These are phyloP conservation scores for Hyla sarda DNA, from an alignment of 2,113 vertebrate genomes.

Conservation along the genomic window DNA sequence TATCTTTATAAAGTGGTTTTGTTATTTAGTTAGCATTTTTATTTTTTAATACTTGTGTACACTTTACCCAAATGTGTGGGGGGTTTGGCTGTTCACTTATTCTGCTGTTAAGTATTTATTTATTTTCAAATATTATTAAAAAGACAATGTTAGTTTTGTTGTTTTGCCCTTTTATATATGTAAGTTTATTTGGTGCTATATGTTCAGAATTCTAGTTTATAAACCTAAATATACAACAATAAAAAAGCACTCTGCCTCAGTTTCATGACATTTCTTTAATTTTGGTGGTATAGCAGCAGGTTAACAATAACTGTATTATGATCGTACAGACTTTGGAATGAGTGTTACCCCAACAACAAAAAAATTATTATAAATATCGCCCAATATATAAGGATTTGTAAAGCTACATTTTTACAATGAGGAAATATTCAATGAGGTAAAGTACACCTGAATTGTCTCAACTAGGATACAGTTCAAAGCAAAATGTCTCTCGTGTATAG, in stretches of 20 bases:
- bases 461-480: background rate
- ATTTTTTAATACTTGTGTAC: background rate
- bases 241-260: background rate
- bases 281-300: constrained; percentile 27
- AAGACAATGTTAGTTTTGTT: too few relatives aligned
- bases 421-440: background rate
- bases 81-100: background rate
- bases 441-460: constrained; percentile 1
- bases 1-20: background rate
- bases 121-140: background rate
- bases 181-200: too few relatives aligned
- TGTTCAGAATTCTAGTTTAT: background rate
- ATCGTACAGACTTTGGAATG: constrained; percentile 24
- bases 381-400: background rate
- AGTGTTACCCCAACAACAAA: constrained; percentile 4
- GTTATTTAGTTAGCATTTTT: background rate
- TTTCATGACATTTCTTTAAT: constrained; percentile 15
- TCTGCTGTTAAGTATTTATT: background rate
- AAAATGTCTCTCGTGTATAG: constrained; percentile 10
- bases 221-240: background rate
- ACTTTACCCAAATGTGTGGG: background rate
- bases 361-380: background rate
- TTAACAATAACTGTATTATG: constrained; percentile 6
- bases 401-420: background rate
- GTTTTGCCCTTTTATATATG: background rate